These are phyloP conservation scores for Heliconius melpomene DNA, from an alignment of 1,140 invertebrate species.

Conservation along the genomic window DNA sequence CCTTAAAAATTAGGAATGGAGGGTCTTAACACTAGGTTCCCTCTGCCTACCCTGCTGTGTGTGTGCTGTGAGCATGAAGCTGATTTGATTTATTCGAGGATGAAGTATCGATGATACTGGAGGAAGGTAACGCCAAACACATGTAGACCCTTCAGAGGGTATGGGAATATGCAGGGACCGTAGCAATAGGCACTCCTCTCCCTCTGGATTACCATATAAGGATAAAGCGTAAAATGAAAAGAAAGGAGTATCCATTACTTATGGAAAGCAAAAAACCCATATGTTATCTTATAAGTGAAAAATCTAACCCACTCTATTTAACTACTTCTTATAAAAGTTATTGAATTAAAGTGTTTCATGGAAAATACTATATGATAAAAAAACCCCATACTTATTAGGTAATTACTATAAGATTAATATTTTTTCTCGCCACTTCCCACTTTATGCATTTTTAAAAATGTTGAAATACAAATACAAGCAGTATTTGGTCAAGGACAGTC, in stretches of 20 bases:
- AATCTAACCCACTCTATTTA: background rate
- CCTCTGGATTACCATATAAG: no score
- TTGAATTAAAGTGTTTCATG: background rate
- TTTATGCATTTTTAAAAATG: no score
- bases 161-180: no score
- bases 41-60: background rate
- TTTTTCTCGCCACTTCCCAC: no score
- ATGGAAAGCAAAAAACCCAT: background rate
- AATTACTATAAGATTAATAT: background rate
- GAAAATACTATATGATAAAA: background rate
- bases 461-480: no score
- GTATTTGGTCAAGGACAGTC: no score
- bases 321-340: background rate
- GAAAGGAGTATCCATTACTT: background rate
- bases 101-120: no score
- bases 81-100: no score
- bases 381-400: background rate
- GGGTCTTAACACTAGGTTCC: background rate
- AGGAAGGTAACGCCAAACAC: no score
- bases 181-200: no score
- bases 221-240: no score
- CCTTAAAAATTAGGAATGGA: background rate
- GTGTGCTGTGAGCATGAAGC: background rate
- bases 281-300: background rate
- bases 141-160: no score